These are phyloP conservation scores for Theretra japonica DNA, from an alignment of 2,888 invertebrate genomes.

Conservation along the genomic window DNA sequence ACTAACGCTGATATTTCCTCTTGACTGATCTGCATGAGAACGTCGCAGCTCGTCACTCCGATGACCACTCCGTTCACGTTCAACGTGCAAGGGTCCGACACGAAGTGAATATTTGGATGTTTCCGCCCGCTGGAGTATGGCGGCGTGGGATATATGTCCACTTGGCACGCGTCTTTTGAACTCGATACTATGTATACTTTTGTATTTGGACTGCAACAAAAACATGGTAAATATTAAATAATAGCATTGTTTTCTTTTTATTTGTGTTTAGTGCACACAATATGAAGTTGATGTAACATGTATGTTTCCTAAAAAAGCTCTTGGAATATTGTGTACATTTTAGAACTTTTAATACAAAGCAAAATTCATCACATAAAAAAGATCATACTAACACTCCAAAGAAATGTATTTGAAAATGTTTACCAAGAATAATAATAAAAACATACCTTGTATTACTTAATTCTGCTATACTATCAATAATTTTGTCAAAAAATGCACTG, in stretches of 20 bases:
- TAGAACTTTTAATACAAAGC: too few species aligned
- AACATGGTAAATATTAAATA: constrained; percentile 29
- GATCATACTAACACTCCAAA: too few species aligned
- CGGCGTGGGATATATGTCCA: constrained; percentile 93
- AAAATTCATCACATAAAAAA: too few species aligned
- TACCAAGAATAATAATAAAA: background rate
- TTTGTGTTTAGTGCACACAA: too few species aligned
- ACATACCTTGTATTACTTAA: constrained; percentile 84
- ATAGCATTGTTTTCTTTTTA: background rate
- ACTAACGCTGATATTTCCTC: constrained; percentile 91
- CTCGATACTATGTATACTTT: constrained; percentile 91
- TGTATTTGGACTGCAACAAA: constrained; percentile 83
- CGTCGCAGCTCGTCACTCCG: constrained; percentile 92
- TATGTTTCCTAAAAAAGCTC: too few species aligned
- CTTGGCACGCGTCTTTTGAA: constrained; percentile 90
- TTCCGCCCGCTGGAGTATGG: constrained; percentile 86
- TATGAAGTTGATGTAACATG: too few species aligned
- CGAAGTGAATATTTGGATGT: constrained; percentile 86
- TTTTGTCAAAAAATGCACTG: constrained; percentile 89
- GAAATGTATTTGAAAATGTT: background rate
- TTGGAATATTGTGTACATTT: too few species aligned
- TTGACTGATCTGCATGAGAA: constrained; percentile 91
- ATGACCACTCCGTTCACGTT: constrained; percentile 90
- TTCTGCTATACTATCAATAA: constrained; percentile 87
- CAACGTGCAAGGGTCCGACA: constrained; percentile 93